Evolutionary conservation across 1,140 invertebrate genomes (phyloP).

Genomic region (Scylla paramamosain): DNA sequence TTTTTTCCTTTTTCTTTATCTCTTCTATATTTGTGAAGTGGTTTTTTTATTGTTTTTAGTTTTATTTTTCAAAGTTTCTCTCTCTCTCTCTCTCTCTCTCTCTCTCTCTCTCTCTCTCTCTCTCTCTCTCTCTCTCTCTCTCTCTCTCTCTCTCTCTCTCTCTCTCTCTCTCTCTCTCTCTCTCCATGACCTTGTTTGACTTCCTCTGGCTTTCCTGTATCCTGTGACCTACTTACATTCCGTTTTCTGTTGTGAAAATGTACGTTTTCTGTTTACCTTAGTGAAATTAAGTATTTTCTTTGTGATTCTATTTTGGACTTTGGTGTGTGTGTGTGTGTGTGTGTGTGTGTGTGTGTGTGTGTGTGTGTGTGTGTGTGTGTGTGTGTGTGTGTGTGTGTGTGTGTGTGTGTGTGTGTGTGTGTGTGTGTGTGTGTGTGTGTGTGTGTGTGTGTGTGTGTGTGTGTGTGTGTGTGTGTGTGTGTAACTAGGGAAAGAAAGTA

Average conservation of each 20-base stretch:
- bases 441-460: conserved; percentile 26
- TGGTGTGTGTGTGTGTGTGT: conserved; percentile 36
- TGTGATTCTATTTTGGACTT: no score
- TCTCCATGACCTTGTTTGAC: background rate
- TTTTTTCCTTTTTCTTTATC: background rate
- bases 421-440: conserved; percentile 52
- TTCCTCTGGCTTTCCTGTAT: background rate
- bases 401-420: conserved; percentile 46
- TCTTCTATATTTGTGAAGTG: background rate
- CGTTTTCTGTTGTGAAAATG: no score
- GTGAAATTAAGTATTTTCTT: no score
- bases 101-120: background rate
- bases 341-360: conserved; percentile 47
- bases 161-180: background rate
- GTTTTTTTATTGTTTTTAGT: background rate
- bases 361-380: conserved; percentile 35
- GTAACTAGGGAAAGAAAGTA: no score
- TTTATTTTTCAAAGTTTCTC: background rate
- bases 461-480: conserved; percentile 10
- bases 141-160: background rate
- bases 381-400: conserved; percentile 33
- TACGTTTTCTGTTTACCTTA: no score
- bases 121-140: background rate
- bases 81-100: background rate
- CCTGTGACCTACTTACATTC: background rate